phyloP scores from a whole-genome alignment of 2,797 vertebrate species.

The Scolopax bukidnonensis region DNA sequence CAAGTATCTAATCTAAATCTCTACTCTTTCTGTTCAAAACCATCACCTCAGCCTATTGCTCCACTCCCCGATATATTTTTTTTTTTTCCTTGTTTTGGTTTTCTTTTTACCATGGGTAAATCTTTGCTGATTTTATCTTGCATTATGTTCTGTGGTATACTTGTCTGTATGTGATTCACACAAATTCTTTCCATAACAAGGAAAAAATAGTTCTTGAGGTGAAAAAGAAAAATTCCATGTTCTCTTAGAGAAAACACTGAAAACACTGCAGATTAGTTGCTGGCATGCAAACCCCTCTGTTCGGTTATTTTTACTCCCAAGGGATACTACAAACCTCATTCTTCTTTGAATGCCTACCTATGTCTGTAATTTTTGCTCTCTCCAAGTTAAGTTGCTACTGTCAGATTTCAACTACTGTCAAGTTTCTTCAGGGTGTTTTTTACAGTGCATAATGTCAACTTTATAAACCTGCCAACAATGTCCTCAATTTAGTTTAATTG shows the following conservation, averaged over 20 bases:
- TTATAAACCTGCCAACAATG: slow-evolving; percentile 28
- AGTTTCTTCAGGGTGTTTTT: slow-evolving; percentile 1
- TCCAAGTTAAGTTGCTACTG: background rate
- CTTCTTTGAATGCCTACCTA: background rate
- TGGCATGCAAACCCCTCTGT: background rate
- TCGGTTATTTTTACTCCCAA: background rate
- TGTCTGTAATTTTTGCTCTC: background rate
- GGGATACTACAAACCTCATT: background rate
- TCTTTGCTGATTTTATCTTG: background rate
- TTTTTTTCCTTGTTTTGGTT: background rate
- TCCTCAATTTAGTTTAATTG: slow-evolving; percentile 59
- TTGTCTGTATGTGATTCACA: background rate
- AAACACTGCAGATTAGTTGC: background rate
- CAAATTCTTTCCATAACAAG: background rate
- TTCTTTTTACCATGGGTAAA: background rate
- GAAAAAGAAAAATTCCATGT: background rate
- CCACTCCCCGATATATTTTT: background rate
- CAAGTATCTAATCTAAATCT: background rate
- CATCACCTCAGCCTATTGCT: background rate
- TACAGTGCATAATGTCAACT: slow-evolving; percentile 9
- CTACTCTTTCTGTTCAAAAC: background rate
- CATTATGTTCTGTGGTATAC: background rate
- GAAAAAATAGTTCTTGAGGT: background rate
- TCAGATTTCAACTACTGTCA: background rate
- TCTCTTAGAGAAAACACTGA: background rate